Base-by-base conservation (phyloP, 2,797 vertebrate species). In the Hemitrygon akajei region DNA sequence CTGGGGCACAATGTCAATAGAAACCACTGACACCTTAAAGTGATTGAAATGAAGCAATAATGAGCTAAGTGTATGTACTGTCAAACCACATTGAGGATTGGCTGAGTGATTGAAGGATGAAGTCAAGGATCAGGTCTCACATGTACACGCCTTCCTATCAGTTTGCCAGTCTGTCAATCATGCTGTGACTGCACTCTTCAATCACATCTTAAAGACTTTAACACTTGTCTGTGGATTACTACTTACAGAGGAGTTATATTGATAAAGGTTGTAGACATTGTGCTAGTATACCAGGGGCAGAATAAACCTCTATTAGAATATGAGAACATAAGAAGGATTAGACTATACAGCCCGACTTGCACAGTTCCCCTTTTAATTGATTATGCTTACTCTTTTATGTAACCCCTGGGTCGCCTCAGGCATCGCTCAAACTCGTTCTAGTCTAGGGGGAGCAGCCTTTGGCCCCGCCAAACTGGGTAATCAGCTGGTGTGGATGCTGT, bases 31-130 rank as follows among this genome's bases (percentile, higher is more conserved):
- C 25, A 56, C 73, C 69, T 16, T 73, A 47, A 47, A 76, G 91
- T 75, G 22, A 75, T 92, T 92, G 66, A 92, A 92, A 92, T 93
- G 47, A 76, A 93, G 71, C 91, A 93, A 93, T 76, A 76, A 93
- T 93, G 25, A 37, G 25, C 37, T 30, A 7, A 30, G 71, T 18
- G 71, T 20, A 12, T 56, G 91, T 56, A 16, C 69, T 93, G 66
- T 93, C 91, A 93, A 75, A 56, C 37, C 25, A 47, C 16, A 76
- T 58, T 7, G 91, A 93, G 91, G 69, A 14, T n/a, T 7, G 69
- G 47, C 69, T 56, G 71, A 47, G 11, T 76, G 71, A 76, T 56
- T 93, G 91, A 93, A 75, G 71, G 71, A 93, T 56, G 71, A 30
- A n/a, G 91, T 40, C 71, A 93, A 30, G 40, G 71, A 12, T 75